Conservation (phyloP, 2,113 vertebrate genomes). For the Halichoeres trimaculatus region DNA sequence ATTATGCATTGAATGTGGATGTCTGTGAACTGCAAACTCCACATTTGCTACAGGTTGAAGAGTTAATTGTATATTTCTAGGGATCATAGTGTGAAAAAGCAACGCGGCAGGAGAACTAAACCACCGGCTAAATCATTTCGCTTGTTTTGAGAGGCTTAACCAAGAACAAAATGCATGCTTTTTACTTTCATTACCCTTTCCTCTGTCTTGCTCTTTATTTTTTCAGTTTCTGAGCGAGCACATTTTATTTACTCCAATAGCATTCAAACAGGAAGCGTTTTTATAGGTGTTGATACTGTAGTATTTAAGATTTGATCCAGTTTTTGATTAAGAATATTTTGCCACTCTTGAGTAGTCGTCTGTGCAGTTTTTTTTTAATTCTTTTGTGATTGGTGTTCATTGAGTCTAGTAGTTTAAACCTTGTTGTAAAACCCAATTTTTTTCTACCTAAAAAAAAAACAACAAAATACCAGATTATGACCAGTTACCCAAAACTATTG, state of each 20-base stretch:
- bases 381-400: constrained; percentile 76
- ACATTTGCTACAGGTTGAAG: constrained; percentile 48
- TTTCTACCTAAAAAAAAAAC: constrained; percentile 86
- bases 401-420: constrained; percentile 76
- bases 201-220: constrained; percentile 52
- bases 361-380: constrained; percentile 75
- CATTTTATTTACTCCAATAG: constrained; percentile 64
- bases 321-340: constrained; percentile 67
- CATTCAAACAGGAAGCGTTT: constrained; percentile 48
- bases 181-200: constrained; percentile 49
- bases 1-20: constrained; percentile 65
- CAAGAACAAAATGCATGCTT: constrained; percentile 75
- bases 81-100: constrained; percentile 39
- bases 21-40: constrained; percentile 32
- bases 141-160: constrained; percentile 59
- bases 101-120: constrained; percentile 30
- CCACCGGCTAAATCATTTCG: constrained; percentile 34
- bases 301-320: constrained; percentile 69
- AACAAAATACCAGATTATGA: constrained; percentile 59
- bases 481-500: constrained; percentile 50
- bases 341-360: constrained; percentile 64
- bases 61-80: constrained; percentile 58
- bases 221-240: constrained; percentile 46
- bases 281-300: constrained; percentile 71
- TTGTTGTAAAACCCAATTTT: constrained; percentile 80